phyloP scores from a whole-genome alignment of 2,797 vertebrate species.

The Heterohyrax brucei region DNA sequence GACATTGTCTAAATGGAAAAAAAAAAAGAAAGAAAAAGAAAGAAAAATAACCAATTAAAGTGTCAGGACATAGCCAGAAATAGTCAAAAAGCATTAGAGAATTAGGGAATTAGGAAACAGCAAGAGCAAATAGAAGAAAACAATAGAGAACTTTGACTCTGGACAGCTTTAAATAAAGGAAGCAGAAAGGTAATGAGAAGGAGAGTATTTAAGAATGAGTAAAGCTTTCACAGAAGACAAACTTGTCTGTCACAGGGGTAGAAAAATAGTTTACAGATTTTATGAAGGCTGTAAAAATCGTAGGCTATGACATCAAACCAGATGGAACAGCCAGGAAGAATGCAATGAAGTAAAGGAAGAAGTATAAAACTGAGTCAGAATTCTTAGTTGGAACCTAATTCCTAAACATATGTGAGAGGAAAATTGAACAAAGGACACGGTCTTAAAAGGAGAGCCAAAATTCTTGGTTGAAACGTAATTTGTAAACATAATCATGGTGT shows the following conservation, averaged over 20 bases:
- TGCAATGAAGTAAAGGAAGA: not conserved
- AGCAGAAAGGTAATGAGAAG: not conserved
- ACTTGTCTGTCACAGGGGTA: not conserved
- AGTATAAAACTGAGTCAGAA: not conserved
- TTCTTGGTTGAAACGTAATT: conserved; percentile 6
- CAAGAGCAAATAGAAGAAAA: not conserved
- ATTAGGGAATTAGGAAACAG: not conserved
- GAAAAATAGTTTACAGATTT: not conserved
- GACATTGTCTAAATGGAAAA: not conserved
- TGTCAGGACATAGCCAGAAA: not conserved
- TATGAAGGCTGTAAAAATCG: not conserved
- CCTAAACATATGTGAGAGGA: not conserved
- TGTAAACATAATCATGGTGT: not conserved
- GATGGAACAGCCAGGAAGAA: not conserved
- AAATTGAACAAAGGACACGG: not conserved
- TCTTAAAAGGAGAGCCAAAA: not conserved
- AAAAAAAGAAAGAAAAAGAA: not conserved
- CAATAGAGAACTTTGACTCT: not conserved
- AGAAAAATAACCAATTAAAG: not conserved
- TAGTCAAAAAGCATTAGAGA: not conserved
- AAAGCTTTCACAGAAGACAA: not conserved
- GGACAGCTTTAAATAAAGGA: not conserved
- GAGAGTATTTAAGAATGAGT: conserved; percentile 4
- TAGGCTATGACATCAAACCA: not conserved
- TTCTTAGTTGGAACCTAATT: conserved; percentile 2